Conservation (phyloP, 2,113 vertebrate species). For the Pelobates fuscus region DNA sequence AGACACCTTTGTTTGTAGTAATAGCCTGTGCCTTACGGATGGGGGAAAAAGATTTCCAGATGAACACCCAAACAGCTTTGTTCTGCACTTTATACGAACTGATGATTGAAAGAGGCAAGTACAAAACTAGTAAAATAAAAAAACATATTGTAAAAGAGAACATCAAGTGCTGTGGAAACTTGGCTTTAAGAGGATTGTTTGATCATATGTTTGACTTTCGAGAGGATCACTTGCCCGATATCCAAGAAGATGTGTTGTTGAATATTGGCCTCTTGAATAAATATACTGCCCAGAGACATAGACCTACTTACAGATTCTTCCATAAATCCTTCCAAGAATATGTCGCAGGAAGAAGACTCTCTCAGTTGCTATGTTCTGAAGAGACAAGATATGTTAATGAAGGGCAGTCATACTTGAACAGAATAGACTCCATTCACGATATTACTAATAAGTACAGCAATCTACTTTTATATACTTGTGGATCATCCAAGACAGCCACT, state of each 20-base stretch:
- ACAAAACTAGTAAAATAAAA: constrained; percentile 30
- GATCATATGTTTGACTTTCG: constrained; percentile 58
- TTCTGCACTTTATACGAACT: constrained; percentile 61
- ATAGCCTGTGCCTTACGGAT: constrained; percentile 62
- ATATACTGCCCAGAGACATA: constrained; percentile 58
- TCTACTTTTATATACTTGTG: constrained; percentile 61
- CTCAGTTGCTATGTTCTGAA: constrained; percentile 51
- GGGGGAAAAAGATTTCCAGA: constrained; percentile 57
- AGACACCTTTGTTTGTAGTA: constrained; percentile 62
- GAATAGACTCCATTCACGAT: constrained; percentile 54
- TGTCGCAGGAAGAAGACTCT: constrained; percentile 58
- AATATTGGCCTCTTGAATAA: constrained; percentile 59
- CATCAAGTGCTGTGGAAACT: constrained; percentile 56
- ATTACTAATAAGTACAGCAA: constrained; percentile 57
- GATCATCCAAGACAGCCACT: constrained; percentile 56
- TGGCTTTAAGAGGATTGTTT: constrained; percentile 60
- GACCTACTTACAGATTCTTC: constrained; percentile 58
- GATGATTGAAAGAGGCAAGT: constrained; percentile 56
- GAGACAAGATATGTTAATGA: constrained; percentile 45
- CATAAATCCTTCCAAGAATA: constrained; percentile 65
- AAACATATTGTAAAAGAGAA: constrained; percentile 42
- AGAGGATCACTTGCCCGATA: constrained; percentile 37
- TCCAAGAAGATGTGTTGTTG: constrained; percentile 53
- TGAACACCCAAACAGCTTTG: constrained; percentile 57
- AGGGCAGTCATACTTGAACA: constrained; percentile 49